Conservation (phyloP, 2,888 invertebrate genomes). For the Tetragonula carbonaria region DNA sequence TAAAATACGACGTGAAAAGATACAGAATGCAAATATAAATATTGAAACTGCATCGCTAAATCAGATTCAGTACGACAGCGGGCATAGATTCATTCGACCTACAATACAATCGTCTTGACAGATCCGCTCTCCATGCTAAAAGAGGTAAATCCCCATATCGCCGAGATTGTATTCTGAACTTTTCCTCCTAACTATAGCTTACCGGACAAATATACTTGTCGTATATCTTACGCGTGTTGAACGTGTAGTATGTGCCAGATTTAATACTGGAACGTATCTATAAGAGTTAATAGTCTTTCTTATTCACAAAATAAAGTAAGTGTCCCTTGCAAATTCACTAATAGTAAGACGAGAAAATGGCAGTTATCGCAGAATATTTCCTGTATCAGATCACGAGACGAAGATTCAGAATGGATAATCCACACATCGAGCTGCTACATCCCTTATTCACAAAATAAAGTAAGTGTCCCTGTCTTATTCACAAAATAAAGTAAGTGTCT, state of each 20-base stretch:
- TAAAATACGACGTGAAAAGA: background rate
- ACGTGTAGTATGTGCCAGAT: too few relatives aligned
- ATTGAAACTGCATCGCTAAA: background rate
- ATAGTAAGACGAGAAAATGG: background rate
- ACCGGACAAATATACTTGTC: background rate
- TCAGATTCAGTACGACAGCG: background rate
- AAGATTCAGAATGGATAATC: conserved; percentile 35
- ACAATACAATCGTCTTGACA: conserved; percentile 5
- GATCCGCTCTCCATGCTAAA: conserved; percentile 1
- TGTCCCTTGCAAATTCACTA: background rate
- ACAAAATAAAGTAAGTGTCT: too few relatives aligned
- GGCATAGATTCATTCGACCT: conserved; percentile 1
- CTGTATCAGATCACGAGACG: background rate
- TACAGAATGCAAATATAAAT: conserved; percentile 3
- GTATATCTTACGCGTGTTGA: background rate
- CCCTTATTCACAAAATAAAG: background rate
- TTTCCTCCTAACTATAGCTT: background rate
- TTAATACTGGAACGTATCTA: background rate
- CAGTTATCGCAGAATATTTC: background rate
- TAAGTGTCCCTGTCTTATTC: too few relatives aligned
- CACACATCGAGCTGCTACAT: conserved; percentile 20
- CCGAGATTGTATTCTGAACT: background rate
- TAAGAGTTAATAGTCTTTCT: background rate
- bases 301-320: background rate
- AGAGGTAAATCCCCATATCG: background rate